Base-by-base conservation (phyloP, 2,888 invertebrate genomes). In the Belgica antarctica region DNA sequence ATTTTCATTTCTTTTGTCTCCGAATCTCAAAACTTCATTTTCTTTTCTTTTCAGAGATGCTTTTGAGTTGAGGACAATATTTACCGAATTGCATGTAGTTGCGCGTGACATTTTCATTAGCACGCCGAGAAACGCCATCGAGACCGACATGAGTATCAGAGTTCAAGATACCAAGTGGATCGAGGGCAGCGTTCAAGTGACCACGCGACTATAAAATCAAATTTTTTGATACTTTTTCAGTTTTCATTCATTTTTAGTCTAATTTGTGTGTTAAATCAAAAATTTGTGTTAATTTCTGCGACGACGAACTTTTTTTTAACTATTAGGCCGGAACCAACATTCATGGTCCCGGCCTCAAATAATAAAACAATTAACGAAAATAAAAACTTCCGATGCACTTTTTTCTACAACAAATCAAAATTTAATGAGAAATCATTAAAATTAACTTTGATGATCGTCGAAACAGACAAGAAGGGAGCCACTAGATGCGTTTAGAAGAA, bases 171-270 rank as follows among this genome's bases (percentile, higher is more conserved):
- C 85, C 85, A 73, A 94, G 82, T 2, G 94, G 94, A 80, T 94
- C 94, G 73, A 89, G 83, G 77, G 89, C 88, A 57, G 93, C 90
- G 74, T 90, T 84, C 76, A 91, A 85, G 80, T 94, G 94, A 71
- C 92, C 94, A 73, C 92, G 87, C 73, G 87, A 83, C 91, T 94
- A 86, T 41, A 73, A 47, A 72, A 41, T 41, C 4, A 41, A 41
- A 5, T 41, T 41, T 41, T n/a, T 15, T n/a, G 15, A 41, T 41
- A 41, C 12, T n/a, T n/a, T n/a, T n/a, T n/a, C n/a, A 10, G 41
- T 41, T 41, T 41, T n/a, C 41, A 41, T 3, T n/a, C 12, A 2
- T 41, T 10, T 41, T 15, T 41, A 41, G n/a, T 41, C 41, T 12
- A 41, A 10, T 41, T 31, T 31, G 31, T 7, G 31, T 10, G 31